Conservation (phyloP, 2,888 invertebrate species). For the Cephalotes varians region DNA sequence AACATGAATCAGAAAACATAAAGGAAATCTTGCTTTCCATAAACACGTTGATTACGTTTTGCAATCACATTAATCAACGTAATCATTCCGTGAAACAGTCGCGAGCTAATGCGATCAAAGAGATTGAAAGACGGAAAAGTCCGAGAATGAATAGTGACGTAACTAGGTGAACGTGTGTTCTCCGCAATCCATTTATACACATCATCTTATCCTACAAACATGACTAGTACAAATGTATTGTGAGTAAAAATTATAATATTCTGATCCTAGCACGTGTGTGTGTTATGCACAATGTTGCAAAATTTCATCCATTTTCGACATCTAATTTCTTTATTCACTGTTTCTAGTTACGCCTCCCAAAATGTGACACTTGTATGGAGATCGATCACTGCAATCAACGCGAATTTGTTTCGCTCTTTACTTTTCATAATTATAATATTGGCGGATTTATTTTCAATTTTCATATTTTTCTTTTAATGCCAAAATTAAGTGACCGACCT, state of each 20-base stretch:
- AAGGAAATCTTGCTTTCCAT: neutral
- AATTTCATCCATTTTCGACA: neutral
- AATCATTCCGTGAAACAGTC: constrained; percentile 24
- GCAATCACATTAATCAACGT: neutral
- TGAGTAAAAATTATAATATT: neutral
- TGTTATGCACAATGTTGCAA: neutral
- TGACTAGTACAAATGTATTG: too few species aligned
- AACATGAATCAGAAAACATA: neutral
- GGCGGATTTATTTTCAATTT: neutral
- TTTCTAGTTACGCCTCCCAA: constrained; percentile 41
- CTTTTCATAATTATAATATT: neutral
- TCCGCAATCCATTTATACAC: neutral
- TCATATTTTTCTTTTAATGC: neutral
- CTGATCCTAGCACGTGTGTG: neutral
- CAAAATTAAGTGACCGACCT: constrained; percentile 9
- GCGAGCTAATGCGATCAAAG: neutral
- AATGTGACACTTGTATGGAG: constrained; percentile 2
- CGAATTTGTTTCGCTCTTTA: neutral
- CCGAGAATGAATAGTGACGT: neutral
- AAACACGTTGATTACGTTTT: neutral
- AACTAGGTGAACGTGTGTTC: constrained; percentile 22
- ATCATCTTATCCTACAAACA: neutral
- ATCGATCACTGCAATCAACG: constrained; percentile 25
- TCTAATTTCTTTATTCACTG: neutral
- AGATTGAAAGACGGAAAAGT: neutral